Conservation (phyloP, 2,113 vertebrate species). For the Sminthopsis crassicaudata region DNA sequence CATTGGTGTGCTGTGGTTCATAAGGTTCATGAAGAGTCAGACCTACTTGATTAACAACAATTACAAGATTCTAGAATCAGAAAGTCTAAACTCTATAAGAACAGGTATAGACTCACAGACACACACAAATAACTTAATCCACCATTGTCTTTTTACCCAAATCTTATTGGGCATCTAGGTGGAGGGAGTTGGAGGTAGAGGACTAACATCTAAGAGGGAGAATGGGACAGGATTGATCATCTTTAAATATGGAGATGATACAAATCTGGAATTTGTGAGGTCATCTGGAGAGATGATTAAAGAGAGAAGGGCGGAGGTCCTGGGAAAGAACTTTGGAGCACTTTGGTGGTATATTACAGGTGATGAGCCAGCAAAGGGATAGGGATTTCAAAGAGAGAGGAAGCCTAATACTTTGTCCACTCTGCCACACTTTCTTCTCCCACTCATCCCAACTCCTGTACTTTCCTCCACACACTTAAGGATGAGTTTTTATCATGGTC, state of each 20-base stretch:
- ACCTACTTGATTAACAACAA: too few species aligned
- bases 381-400: neutral
- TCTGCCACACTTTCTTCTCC: neutral
- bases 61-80: neutral
- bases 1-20: too few species aligned
- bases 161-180: neutral
- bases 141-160: too few species aligned
- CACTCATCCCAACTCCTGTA: neutral
- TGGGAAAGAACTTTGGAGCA: neutral
- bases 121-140: too few species aligned
- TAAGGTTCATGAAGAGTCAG: too few species aligned
- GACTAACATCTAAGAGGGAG: too few species aligned
- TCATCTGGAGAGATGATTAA: neutral
- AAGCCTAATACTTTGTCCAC: neutral
- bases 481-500: neutral
- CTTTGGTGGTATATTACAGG: neutral
- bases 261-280: neutral
- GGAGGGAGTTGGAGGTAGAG: neutral
- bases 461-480: neutral
- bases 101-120: neutral
- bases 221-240: neutral
- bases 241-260: neutral
- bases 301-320: neutral
- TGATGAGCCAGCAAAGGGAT: neutral
- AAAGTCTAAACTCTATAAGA: neutral